A percentile compares a stretch with the other conserved stretches of the same genome.
Evolutionary conservation across 1,140 invertebrate genomes (phyloP).

Genomic region (Megalopta genalis): DNA sequence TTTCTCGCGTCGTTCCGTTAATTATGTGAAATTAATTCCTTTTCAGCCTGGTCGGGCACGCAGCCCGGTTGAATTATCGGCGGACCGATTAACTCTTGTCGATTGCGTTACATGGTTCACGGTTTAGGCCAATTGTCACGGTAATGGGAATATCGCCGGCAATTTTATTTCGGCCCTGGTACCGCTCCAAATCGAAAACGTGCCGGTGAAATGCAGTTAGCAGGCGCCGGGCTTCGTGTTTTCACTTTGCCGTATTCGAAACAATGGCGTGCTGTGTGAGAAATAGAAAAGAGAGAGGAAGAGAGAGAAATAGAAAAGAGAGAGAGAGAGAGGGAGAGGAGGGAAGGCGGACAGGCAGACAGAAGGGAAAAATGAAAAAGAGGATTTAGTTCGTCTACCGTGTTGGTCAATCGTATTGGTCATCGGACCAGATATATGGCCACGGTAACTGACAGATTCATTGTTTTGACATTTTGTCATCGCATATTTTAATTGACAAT

Average conservation of each 20-base stretch:
- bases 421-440: neutral
- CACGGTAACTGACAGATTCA: constrained; percentile 54
- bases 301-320: no score
- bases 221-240: neutral
- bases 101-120: neutral
- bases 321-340: no score
- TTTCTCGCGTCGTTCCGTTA: constrained; percentile 18
- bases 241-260: constrained; percentile 29
- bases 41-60: neutral
- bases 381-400: neutral
- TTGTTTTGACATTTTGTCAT: constrained; percentile 59
- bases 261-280: constrained; percentile 10
- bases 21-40: constrained; percentile 43
- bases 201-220: constrained; percentile 16
- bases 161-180: constrained; percentile 23
- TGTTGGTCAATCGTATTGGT: constrained; percentile 4
- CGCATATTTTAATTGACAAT: constrained; percentile 61
- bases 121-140: constrained; percentile 25
- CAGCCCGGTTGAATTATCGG: neutral
- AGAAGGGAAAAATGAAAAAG: constrained; percentile 6
- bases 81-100: constrained; percentile 19
- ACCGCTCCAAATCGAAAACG: constrained; percentile 15
- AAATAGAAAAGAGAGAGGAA: neutral
- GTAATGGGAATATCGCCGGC: constrained; percentile 49
- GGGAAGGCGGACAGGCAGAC: neutral